Base-by-base conservation (phyloP, 2,113 vertebrate genomes). In the Camelus bactrianus region DNA sequence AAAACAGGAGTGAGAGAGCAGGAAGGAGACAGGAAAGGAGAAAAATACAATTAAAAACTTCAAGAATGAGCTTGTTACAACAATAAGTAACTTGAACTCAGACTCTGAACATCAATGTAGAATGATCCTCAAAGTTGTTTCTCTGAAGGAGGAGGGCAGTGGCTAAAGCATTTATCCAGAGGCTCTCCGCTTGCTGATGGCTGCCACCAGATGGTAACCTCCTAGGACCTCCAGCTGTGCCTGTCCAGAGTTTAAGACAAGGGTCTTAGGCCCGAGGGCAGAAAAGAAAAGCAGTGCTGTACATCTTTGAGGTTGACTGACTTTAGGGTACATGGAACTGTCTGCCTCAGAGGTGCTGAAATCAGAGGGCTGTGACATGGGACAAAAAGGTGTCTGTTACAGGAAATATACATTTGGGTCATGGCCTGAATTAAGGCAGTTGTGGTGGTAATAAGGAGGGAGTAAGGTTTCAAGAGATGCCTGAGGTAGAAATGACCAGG, bases 1-100 rank as follows among this genome's bases (percentile, higher is more conserved):
- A 84, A 84, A 94, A 28, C 48, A 92, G 32, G 13, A 75, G 54
- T 62, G 72, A 92, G 48, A 83, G 13, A 88, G 16, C 17, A 94
- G 11, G 12, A 75, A 70, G 14, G 30, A 87, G 62, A 48, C 16
- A 82, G 28, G 32, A 7, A 77, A 91, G 35, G 30, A 67, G 73
- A 83, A 88, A 94, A 91, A 73, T 69, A 58, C 19, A 92, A 79
- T 48, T 69, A 42, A 92, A 88, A 75, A 12, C 15, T 84, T 32
- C 42, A 79, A 22, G 16, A 72, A 58, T 77, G 30, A 91, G 52
- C 15, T 90, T 94, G 32, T 82, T 91, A 80, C 13, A 26, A 79
- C 9, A 0, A 11, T 46, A 24, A n/a, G 10, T 60, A 95, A 92
- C 13, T 87, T 72, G n/a, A 96, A 75, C 42, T 82, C 58, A 76